Evolutionary conservation across 37 sponge, comb jelly and placozoan species (phyloP), one percentile per base, ranked within the genome.

Genomic region (Theonella swinhoei): DNA sequence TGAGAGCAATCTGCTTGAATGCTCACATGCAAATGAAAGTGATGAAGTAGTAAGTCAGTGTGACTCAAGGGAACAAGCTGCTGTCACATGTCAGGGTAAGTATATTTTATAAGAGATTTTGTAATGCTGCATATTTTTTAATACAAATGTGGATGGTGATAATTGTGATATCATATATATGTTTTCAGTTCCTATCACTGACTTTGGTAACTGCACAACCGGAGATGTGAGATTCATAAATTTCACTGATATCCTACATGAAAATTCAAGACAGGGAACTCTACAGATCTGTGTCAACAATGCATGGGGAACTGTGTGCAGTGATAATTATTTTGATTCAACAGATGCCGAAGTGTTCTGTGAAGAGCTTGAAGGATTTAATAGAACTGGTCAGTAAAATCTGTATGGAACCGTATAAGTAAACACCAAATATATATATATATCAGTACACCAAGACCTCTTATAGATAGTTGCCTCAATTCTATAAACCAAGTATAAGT

Each of bases 241-340:
- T 17, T 42, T 29, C 43, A 38, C 19, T 40, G 42, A 70, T 14
- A 34, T 37, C 32, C 54, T 14, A 47, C 25, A 72, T 24, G 34
- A 7, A 1, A 40, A 70, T 34, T 67, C 41, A 4, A 47, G 34
- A 32, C 70, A 77, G 36, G 85, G 85, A 28, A 77, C 72, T 62
- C 65, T 86, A 11, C 79, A 86, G 38, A 63, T 86, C 24, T 86
- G 87, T 42, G 73, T 86, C 33, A 86, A 86, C 74, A 72, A 86
- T 70, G 87, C 87, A 42, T 86, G 87, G 87, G 87, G 87, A 1
- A 79, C 80, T 32, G 66, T 86, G 25, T 86, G 87, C 58, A 14
- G 54, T 14, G 31, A 42, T 39, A 31, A 60, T 40, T 38, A 24
- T 20, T 79, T 86, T 64, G 58, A 28, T 23, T 1, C 30, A 42